A percentile compares a stretch with the other conserved stretches of the same genome.
phyloP scores from a whole-genome alignment of 2,797 vertebrate species.

The Acanthurus tractus region DNA sequence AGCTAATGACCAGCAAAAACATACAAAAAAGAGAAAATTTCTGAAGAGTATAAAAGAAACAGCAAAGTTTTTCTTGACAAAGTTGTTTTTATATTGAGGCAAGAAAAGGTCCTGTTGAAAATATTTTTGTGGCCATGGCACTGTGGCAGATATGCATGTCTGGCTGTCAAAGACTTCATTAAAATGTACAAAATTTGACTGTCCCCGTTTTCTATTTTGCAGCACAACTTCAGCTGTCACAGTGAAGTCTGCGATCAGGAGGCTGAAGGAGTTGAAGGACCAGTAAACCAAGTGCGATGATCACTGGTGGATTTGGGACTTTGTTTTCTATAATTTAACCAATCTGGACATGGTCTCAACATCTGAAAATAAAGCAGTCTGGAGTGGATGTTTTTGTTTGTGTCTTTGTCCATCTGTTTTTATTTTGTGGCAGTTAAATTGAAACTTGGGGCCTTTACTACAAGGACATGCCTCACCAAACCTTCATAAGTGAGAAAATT shows the following conservation, averaged over 20 bases:
- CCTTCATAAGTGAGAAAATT: background rate
- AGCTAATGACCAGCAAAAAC: background rate
- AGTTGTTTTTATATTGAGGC: background rate
- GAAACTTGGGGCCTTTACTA: accelerated
- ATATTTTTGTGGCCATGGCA: background rate
- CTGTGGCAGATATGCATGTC: background rate
- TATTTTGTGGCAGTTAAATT: background rate
- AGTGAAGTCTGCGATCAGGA: slow-evolving; percentile 98
- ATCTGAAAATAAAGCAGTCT: slow-evolving; percentile 80
- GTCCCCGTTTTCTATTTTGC: slow-evolving; percentile 59
- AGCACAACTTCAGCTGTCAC: slow-evolving; percentile 99
- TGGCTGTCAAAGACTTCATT: background rate
- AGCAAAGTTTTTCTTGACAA: accelerated
- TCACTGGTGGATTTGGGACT: slow-evolving; percentile 76
- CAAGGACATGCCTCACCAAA: background rate
- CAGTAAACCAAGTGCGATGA: slow-evolving; percentile 87
- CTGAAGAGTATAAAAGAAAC: no score
- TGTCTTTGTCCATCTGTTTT: slow-evolving; percentile 48
- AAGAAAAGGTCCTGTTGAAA: background rate
- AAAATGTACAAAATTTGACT: background rate
- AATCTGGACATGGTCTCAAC: slow-evolving; percentile 72
- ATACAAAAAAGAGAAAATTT: no score
- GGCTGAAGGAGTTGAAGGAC: slow-evolving; percentile 98
- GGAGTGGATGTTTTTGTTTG: slow-evolving; percentile 64
- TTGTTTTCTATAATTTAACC: slow-evolving; percentile 75